Base-by-base conservation (phyloP, 1,140 invertebrate genomes). In the Plectrocnemia conspersa region DNA sequence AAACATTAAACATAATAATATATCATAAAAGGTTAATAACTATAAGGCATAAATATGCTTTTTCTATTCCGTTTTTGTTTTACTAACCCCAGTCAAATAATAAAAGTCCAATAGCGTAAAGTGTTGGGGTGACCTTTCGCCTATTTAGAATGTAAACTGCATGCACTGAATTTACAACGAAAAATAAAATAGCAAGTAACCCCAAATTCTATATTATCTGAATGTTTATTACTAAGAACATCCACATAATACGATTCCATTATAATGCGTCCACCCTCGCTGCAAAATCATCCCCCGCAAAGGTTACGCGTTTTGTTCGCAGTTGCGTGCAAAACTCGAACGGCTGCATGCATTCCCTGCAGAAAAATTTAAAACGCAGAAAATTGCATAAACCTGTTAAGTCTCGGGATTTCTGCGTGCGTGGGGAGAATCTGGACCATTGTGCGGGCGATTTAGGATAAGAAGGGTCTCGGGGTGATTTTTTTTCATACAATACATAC, bases 331-430 rank as follows among this genome's bases (percentile, higher is more conserved):
- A 29, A 29, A 7, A n/a, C 27, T 7, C 6, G n/a, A 29, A n/a
- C 10, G 35, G 35, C 5, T 16, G 35, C 35, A 16, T 9, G 4
- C 35, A n/a, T n/a, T 29, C 47, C 13, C 15, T 44, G 45, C 36
- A 46, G 40, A 6, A 22, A 52, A 52, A 56, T 41, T 56, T 56
- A 50, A 56, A 56, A 52, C 40, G 48, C 47, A 52, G 54, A 56
- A 56, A 56, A 56, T 56, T 56, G 54, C 48, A 32, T 56, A 56
- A 56, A 56, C 54, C 54, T 56, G 54, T 52, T 56, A 56, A 56
- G 46, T 52, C 54, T 36, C 36, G 47, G 21, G 36, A 29, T 29
- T 13, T 13, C 11, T 25, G 24, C 33, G 48, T 42, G 40, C n/a
- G n/a, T n/a, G n/a, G n/a, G n/a, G n/a, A n/a, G 35, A 38, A 38